phyloP scores from a whole-genome alignment of 2,888 invertebrate genomes.

The Heteropelma amictum region DNA sequence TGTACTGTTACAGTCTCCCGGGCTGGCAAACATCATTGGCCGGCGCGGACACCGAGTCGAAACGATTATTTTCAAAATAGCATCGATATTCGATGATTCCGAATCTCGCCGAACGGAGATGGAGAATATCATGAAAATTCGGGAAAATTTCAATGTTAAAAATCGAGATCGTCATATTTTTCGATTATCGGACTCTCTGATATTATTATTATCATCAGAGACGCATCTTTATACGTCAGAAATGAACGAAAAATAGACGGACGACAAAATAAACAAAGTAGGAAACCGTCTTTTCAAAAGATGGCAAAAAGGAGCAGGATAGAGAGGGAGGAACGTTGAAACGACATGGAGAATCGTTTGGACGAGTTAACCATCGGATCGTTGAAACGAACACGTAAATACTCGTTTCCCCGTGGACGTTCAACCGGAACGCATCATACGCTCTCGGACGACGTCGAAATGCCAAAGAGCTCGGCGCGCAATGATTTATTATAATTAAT shows the following conservation, averaged over 20 bases:
- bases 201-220: no score
- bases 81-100: conserved; percentile 38
- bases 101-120: no score
- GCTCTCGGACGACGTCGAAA: conserved; percentile 10
- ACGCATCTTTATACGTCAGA: no score
- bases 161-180: no score
- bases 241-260: not conserved
- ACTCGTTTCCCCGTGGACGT: conserved; percentile 22
- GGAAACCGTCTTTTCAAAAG: no score
- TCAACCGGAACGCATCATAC: conserved; percentile 30
- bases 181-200: no score
- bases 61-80: conserved; percentile 9
- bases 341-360: conserved; percentile 42
- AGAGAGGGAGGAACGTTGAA: conserved; percentile 10
- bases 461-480: conserved; percentile 10
- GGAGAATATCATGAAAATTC: no score
- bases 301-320: not conserved
- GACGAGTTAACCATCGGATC: conserved; percentile 30
- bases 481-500: conserved; percentile 38
- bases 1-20: conserved; percentile 67
- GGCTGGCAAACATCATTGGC: conserved; percentile 30
- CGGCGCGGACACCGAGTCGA: not conserved
- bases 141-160: no score
- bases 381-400: not conserved
- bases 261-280: not conserved